phyloP scores from a whole-genome alignment of 1,140 invertebrate species.

The Conopomorpha cramerella region DNA sequence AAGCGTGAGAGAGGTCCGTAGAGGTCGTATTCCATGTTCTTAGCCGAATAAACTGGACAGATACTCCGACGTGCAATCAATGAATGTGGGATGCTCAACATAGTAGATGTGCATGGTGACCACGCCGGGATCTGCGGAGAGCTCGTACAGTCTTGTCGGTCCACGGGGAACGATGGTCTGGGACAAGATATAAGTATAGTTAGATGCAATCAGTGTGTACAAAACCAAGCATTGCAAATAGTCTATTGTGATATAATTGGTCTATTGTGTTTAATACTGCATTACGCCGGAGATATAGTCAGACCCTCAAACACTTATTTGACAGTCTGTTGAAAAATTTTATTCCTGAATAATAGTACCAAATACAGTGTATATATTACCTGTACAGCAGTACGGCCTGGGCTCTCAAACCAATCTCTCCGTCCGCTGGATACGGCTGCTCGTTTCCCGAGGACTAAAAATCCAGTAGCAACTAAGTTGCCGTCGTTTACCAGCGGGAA shows the following conservation, averaged over 20 bases:
- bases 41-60: no score
- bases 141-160: conserved; percentile 23
- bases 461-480: neutral
- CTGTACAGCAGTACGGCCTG: neutral
- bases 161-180: conserved; percentile 27
- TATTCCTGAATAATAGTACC: no score
- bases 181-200: conserved; percentile 5
- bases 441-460: neutral
- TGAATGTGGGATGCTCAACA: conserved; percentile 23
- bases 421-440: neutral
- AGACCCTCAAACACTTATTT: neutral
- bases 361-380: neutral
- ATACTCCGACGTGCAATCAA: no score
- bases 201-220: neutral
- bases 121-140: conserved; percentile 17
- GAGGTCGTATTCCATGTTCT: no score
- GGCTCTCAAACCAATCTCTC: neutral
- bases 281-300: no score
- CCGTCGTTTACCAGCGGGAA: neutral
- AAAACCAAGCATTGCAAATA: neutral
- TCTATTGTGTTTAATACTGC: no score
- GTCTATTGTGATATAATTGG: no score
- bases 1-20: no score
- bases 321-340: neutral
- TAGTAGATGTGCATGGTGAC: conserved; percentile 41